Conservation (phyloP, 2,113 vertebrate genomes). For the Sander vitreus region DNA sequence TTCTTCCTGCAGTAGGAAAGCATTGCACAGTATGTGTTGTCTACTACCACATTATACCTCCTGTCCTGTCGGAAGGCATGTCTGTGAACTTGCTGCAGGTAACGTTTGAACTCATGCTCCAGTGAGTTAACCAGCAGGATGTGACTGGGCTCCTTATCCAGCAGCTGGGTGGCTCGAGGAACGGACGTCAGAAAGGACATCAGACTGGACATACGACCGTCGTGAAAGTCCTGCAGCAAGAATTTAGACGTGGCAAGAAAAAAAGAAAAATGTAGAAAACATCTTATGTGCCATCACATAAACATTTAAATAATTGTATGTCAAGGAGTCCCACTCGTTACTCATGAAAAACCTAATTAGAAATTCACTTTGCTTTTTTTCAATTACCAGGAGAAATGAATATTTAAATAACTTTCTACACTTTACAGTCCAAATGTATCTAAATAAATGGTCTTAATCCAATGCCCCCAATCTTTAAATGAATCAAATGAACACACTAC, state of each 20-base stretch:
- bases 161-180: slow-evolving; percentile 83
- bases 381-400: neutral
- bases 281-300: neutral
- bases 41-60: slow-evolving; percentile 58
- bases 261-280: neutral
- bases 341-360: neutral
- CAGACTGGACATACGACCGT: slow-evolving; percentile 77
- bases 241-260: neutral
- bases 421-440: neutral
- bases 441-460: neutral
- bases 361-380: neutral
- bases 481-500: neutral
- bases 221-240: slow-evolving; percentile 80
- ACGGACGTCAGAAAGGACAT: slow-evolving; percentile 81
- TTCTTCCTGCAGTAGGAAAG: neutral
- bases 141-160: slow-evolving; percentile 81
- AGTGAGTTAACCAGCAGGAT: slow-evolving; percentile 80
- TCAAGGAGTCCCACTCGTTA: too few species aligned
- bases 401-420: neutral
- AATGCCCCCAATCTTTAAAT: neutral
- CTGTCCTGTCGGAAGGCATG: slow-evolving; percentile 82
- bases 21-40: neutral
- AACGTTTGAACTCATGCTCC: slow-evolving; percentile 83
- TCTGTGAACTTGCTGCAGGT: slow-evolving; percentile 82
- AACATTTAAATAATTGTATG: neutral